phyloP scores from a whole-genome alignment of 2,888 invertebrate species.

The Pocota personata region DNA sequence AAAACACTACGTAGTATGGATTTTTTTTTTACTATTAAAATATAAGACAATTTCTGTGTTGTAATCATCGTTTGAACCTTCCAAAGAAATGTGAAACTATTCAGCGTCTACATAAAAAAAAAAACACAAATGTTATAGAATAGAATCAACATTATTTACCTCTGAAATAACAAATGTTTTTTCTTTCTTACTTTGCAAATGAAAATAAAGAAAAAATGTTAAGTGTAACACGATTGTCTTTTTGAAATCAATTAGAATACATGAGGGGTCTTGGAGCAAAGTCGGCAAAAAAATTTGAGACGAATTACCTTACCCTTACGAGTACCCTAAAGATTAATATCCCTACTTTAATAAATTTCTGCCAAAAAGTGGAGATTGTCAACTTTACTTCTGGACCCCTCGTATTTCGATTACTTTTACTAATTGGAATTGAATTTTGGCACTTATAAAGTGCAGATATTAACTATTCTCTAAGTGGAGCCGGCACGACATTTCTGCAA shows the following conservation, averaged over 20 bases:
- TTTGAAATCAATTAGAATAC: background rate
- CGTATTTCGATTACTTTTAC: no score
- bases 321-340: no score
- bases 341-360: no score
- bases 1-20: background rate
- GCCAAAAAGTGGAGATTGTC: no score
- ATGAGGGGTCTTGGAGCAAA: no score
- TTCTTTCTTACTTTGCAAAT: background rate
- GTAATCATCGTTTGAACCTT: conserved; percentile 8
- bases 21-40: conserved; percentile 16
- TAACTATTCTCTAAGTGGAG: no score
- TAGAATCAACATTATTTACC: conserved; percentile 23
- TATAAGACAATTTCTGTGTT: conserved; percentile 9
- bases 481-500: no score
- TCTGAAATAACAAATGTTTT: conserved; percentile 18
- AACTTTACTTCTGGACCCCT: no score
- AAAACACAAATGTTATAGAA: background rate
- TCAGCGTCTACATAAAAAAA: conserved; percentile 1
- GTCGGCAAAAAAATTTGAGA: no score
- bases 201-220: conserved; percentile 2
- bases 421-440: no score
- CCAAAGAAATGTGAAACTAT: conserved; percentile 19
- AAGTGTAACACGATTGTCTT: background rate
- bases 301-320: no score
- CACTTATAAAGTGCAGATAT: no score